These are phyloP conservation scores for Zaprionus lineosus DNA, from an alignment of 2,888 invertebrate species.

Conservation along the genomic window DNA sequence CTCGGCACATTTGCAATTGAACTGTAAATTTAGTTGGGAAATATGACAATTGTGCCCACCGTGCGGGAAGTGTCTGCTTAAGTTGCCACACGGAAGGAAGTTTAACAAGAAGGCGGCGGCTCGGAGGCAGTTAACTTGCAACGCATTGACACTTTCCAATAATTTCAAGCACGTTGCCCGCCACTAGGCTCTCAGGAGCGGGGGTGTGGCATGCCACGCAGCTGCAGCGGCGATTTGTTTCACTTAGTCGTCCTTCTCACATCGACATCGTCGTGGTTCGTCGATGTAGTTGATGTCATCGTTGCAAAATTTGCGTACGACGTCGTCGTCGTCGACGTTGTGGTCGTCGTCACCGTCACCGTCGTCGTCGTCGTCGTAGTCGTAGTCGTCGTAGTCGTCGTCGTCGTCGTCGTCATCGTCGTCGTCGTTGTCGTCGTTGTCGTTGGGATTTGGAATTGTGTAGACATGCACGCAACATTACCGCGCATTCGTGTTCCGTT, in stretches of 20 bases:
- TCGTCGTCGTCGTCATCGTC: constrained; percentile 25
- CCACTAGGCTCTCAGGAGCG: background rate
- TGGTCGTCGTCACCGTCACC: constrained; percentile 26
- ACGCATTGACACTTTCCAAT: constrained; percentile 72
- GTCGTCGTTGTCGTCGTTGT: constrained; percentile 59
- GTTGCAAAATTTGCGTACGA: constrained; percentile 60
- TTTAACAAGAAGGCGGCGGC: constrained; percentile 1
- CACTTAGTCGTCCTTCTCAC: constrained; percentile 50
- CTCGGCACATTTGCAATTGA: background rate
- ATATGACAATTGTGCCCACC: constrained; percentile 24
- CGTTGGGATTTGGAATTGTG: constrained; percentile 60
- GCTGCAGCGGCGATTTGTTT: constrained; percentile 65
- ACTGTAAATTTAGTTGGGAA: too few relatives aligned
- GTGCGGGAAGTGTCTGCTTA: constrained; percentile 27
- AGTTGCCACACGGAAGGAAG: constrained; percentile 42
- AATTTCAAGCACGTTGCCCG: constrained; percentile 50
- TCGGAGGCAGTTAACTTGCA: constrained; percentile 32
- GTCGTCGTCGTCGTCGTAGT: constrained; percentile 36
- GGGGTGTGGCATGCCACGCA: constrained; percentile 38
- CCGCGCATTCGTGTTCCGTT: constrained; percentile 48
- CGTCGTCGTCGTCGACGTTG: constrained; percentile 36
- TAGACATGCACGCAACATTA: constrained; percentile 74
- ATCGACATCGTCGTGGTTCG: constrained; percentile 4
- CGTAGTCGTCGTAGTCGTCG: constrained; percentile 3
- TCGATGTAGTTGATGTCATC: constrained; percentile 24